Evolutionary conservation across 2,113 vertebrate species (phyloP), one percentile per base, ranked within the genome.

Genomic region (Ageneiosus marmoratus): DNA sequence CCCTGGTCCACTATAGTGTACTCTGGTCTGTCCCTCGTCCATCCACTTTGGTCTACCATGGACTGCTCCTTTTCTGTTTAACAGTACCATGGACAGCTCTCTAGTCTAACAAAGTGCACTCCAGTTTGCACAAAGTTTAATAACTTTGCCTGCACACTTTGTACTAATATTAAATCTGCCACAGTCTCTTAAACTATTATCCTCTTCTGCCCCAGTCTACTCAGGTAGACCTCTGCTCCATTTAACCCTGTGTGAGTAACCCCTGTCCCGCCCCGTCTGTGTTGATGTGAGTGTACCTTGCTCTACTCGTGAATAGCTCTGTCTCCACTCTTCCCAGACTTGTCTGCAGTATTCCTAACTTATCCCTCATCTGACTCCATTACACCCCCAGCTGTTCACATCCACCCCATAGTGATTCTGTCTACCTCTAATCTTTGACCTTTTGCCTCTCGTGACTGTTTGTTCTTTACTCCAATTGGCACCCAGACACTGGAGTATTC

Each of bases 401-500:
- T 50, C 48, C 51, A 13, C 46, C 11, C 46, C 46, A 44, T 9
- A 44, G 37, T 10, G 20, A 37, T 22, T 67, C 63, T 18, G 15
- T 34, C 3, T 11, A 44, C 37, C 34, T 20, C 44, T 50, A 73
- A 50, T 20, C 70, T 32, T 50, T 74, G 46, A 29, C 70, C 1
- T 50, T 74, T 29, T 29, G n/a, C 67, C 32, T 73, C 5, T 48
- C 48, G 24, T 48, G 41, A 27, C 46, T 27, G 7, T 74, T 70
- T 37, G 67, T 44, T 12, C 22, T 4, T 69, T 41, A 3, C 63
- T 22, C 34, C 63, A 37, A 29, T 9, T 1, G 20, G 16, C 16
- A 67, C 63, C 63, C 32, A 74, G 46, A 51, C 32, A 50, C 46
- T 74, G 46, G 34, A 32, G 56, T 79, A 62, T 63, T 32, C 56